Percentiles rank a stretch among this genome's conserved stretches.
phyloP scores from a whole-genome alignment of 92 coral and sea anemone genomes.

The Zoanthus solanderi region DNA sequence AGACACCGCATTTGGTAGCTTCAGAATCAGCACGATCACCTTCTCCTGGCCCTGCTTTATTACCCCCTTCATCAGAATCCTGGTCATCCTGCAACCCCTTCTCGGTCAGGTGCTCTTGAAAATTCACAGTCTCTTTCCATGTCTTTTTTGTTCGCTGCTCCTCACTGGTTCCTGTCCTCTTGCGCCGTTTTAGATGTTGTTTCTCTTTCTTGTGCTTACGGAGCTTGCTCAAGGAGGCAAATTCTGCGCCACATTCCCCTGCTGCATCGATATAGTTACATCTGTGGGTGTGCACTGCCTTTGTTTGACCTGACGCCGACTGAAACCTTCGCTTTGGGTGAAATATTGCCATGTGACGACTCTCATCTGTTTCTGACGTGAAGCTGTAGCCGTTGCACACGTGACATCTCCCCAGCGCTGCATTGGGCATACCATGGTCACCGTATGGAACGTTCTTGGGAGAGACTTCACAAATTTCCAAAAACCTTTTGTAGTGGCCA shows the following conservation, averaged over 20 bases:
- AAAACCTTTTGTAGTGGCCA: constrained; percentile 56
- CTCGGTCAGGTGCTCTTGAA: constrained; percentile 26
- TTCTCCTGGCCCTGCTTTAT: constrained; percentile 36
- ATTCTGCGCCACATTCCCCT: constrained; percentile 47
- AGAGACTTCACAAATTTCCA: constrained; percentile 35
- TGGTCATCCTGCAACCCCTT: constrained; percentile 28
- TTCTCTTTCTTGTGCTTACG: constrained; percentile 37
- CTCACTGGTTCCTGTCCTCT: constrained; percentile 24
- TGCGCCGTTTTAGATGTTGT: constrained; percentile 45
- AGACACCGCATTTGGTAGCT: not conserved
- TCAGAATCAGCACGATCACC: constrained; percentile 34
- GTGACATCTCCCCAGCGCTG: too few relatives aligned
- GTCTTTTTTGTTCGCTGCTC: constrained; percentile 14
- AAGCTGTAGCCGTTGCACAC: too few relatives aligned
- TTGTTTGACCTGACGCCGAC: constrained; percentile 22
- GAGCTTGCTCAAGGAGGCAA: constrained; percentile 39
- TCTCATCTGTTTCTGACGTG: too few relatives aligned
- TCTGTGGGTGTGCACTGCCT: constrained; percentile 19
- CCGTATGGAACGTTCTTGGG: too few relatives aligned
- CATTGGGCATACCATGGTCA: too few relatives aligned
- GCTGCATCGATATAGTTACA: constrained; percentile 29
- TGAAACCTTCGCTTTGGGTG: not conserved
- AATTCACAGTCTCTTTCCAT: constrained; percentile 24
- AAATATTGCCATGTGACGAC: too few relatives aligned
- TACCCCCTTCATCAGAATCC: constrained; percentile 27